Conservation (phyloP, 2,888 invertebrate genomes). For the Tridacna gigas region DNA sequence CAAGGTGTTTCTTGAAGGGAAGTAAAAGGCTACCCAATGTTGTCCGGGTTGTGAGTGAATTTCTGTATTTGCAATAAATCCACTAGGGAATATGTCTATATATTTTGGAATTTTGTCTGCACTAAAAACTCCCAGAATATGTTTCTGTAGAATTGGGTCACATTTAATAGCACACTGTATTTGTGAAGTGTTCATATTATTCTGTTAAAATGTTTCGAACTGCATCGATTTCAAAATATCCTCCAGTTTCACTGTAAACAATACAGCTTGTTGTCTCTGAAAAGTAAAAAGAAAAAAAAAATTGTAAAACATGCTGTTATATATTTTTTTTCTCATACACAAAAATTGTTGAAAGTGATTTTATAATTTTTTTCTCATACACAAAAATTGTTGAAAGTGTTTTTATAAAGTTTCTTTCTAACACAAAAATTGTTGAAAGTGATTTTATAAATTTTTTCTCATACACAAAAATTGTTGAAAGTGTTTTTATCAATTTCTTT, state of each 20-base stretch:
- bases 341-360: not conserved
- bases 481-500: no score
- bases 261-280: slow-evolving; percentile 40
- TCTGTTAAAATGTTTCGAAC: slow-evolving; percentile 42
- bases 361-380: not conserved
- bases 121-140: slow-evolving; percentile 11
- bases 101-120: slow-evolving; percentile 8
- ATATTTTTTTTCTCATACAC: not conserved
- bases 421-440: not conserved
- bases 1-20: not conserved
- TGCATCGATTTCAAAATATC: slow-evolving; percentile 46
- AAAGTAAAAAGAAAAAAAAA: not conserved
- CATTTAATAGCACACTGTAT: slow-evolving; percentile 31
- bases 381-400: not conserved
- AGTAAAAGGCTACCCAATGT: slow-evolving; percentile 39
- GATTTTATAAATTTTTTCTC: not conserved
- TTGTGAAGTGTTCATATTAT: slow-evolving; percentile 40
- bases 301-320: not conserved
- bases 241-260: slow-evolving; percentile 43
- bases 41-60: slow-evolving; percentile 7
- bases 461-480: not conserved
- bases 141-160: slow-evolving; percentile 14
- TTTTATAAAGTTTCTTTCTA: not conserved
- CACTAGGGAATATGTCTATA: not conserved
- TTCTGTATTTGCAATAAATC: slow-evolving; percentile 33